Evolutionary conservation across 2,888 invertebrate species (phyloP).

Genomic region (Tillus elongatus): DNA sequence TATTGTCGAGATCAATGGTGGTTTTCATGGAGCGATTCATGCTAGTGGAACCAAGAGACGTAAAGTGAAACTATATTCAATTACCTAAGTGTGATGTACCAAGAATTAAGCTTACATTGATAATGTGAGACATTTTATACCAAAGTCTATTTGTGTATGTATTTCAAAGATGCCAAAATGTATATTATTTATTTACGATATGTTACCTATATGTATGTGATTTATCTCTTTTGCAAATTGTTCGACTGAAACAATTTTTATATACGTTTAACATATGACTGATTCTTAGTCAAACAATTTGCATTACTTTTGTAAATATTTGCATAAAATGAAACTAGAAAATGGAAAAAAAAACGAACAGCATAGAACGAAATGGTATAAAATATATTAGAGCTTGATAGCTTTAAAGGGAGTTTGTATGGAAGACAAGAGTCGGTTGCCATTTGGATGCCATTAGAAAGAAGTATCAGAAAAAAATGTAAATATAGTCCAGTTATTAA

Average conservation of each 20-base stretch:
- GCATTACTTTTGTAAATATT: slow-evolving; percentile 32
- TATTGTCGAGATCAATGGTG: slow-evolving; percentile 39
- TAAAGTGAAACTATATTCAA: slow-evolving; percentile 38
- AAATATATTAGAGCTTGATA: slow-evolving; percentile 20
- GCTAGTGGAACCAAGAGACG: slow-evolving; percentile 32
- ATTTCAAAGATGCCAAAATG: slow-evolving; percentile 53
- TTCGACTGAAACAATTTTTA: slow-evolving; percentile 21
- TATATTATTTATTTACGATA: slow-evolving; percentile 44
- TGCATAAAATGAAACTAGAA: slow-evolving; percentile 23
- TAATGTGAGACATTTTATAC: slow-evolving; percentile 44
- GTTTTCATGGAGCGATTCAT: slow-evolving; percentile 42
- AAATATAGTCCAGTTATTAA: slow-evolving; percentile 46
- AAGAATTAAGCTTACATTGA: slow-evolving; percentile 34
- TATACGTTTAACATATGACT: slow-evolving; percentile 30
- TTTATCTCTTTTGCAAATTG: slow-evolving; percentile 32
- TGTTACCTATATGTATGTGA: slow-evolving; percentile 44
- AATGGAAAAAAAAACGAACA: slow-evolving; percentile 9
- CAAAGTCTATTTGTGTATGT: slow-evolving; percentile 57
- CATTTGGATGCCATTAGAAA: too few species aligned
- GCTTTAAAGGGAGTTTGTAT: slow-evolving; percentile 22
- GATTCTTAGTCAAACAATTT: slow-evolving; percentile 29
- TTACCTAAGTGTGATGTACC: slow-evolving; percentile 44
- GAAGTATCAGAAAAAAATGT: too few species aligned
- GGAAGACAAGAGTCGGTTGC: slow-evolving; percentile 24
- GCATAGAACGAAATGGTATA: slow-evolving; percentile 17